Percentiles rank a stretch among this genome's conserved stretches.
Conservation (phyloP, 2,113 vertebrate species). For the Alligator mississippiensis region DNA sequence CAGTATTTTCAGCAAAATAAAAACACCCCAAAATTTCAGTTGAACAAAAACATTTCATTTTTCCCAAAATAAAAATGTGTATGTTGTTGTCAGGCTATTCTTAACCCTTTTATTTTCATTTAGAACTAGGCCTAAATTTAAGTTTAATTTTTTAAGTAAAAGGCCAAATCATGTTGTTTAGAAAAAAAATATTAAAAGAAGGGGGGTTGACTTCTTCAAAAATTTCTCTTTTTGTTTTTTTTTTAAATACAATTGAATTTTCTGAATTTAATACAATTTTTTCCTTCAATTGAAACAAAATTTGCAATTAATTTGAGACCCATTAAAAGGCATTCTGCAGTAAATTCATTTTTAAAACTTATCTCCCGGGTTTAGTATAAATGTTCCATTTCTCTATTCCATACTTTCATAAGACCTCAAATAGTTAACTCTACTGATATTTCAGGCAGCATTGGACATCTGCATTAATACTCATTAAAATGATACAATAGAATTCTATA, state of each 20-base stretch:
- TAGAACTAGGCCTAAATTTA: no score
- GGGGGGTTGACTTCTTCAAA: no score
- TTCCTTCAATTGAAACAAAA: neutral
- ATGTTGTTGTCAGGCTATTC: no score
- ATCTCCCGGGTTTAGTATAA: neutral
- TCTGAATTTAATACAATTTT: neutral
- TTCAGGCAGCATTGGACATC: neutral
- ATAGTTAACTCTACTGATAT: neutral
- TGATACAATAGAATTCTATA: neutral
- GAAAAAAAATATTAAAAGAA: no score
- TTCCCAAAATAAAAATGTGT: no score
- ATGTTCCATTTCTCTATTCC: neutral
- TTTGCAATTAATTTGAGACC: neutral
- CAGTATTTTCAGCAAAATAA: no score
- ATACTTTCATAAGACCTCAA: neutral
- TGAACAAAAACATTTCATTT: no score
- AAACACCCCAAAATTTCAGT: no score
- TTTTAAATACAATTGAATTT: no score
- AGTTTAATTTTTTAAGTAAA: no score
- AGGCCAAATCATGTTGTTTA: no score
- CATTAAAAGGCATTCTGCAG: neutral
- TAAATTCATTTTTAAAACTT: neutral
- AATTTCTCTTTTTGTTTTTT: fast-evolving
- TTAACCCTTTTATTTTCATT: no score
- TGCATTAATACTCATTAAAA: neutral